Conservation (phyloP, 2,888 invertebrate genomes). For the Dasysyrphus albostriatus region DNA sequence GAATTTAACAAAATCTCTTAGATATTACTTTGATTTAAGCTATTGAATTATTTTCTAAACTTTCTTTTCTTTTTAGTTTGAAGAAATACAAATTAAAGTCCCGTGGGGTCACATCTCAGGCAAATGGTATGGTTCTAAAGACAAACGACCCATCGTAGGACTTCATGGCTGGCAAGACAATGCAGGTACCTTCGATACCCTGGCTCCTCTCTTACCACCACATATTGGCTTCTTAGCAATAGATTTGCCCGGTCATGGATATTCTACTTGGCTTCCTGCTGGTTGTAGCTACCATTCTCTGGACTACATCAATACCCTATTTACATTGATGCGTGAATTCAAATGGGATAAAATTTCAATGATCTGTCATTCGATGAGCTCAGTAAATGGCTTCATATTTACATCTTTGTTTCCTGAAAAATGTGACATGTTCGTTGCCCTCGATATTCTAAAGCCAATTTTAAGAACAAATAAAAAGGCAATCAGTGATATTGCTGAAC, state of each 20-base stretch:
- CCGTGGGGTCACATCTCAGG: conserved; percentile 89
- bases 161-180: conserved; percentile 93
- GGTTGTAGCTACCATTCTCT: conserved; percentile 85
- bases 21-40: background rate
- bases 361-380: conserved; percentile 89
- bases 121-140: conserved; percentile 89
- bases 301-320: conserved; percentile 84
- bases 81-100: conserved; percentile 88
- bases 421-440: conserved; percentile 80
- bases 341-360: conserved; percentile 89
- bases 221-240: conserved; percentile 86
- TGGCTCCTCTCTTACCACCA: conserved; percentile 87
- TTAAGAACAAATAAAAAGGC: conserved; percentile 77
- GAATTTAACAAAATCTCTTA: too few relatives aligned
- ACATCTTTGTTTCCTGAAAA: conserved; percentile 87
- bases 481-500: conserved; percentile 81
- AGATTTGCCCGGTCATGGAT: conserved; percentile 89
- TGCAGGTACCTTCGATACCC: conserved; percentile 89
- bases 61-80: conserved; percentile 80
- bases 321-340: conserved; percentile 86
- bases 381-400: conserved; percentile 86
- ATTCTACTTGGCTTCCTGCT: conserved; percentile 88
- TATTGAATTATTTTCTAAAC: too few relatives aligned
- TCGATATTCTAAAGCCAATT: conserved; percentile 81
- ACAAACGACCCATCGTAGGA: conserved; percentile 87